A percentile compares a stretch with the other conserved stretches of the same genome.
Evolutionary conservation across 2,797 vertebrate species (phyloP).

Genomic region (Choloepus didactylus): DNA sequence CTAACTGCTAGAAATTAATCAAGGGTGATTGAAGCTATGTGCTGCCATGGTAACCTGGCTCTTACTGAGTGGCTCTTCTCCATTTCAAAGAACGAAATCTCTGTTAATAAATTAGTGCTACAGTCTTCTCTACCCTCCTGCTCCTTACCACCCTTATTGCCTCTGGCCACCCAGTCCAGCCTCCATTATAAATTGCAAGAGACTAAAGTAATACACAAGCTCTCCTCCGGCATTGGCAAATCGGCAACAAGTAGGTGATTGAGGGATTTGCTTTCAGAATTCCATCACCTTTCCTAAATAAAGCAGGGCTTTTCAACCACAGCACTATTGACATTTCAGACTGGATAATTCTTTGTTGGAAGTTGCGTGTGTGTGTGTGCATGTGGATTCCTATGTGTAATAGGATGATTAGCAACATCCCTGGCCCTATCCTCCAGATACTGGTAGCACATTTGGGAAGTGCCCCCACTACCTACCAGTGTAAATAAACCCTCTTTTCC

Average conservation of each 20-base stretch:
- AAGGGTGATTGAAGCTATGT: conserved; percentile 83
- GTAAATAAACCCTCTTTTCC: no score
- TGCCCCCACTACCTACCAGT: no score
- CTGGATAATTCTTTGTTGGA: background rate
- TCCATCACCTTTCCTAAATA: background rate
- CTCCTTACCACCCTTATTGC: background rate
- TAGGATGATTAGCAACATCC: background rate
- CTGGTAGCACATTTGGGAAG: background rate
- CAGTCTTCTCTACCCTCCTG: background rate
- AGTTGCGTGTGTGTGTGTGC: no score
- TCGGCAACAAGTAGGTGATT: background rate
- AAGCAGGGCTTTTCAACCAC: background rate
- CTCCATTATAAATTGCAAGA: background rate
- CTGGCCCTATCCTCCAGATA: background rate
- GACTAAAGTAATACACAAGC: background rate
- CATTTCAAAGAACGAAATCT: conserved; percentile 64
- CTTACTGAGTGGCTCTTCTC: conserved; percentile 42
- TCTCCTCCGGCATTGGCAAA: background rate
- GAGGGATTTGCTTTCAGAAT: conserved; percentile 51
- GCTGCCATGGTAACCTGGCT: conserved; percentile 85
- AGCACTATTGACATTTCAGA: background rate
- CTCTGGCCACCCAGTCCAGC: background rate
- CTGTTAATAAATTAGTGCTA: conserved; percentile 42
- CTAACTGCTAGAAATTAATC: conserved; percentile 87
- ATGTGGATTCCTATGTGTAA: background rate